Evolutionary conservation across 2,888 invertebrate genomes (phyloP).

Genomic region (Pseudococcus viburni): DNA sequence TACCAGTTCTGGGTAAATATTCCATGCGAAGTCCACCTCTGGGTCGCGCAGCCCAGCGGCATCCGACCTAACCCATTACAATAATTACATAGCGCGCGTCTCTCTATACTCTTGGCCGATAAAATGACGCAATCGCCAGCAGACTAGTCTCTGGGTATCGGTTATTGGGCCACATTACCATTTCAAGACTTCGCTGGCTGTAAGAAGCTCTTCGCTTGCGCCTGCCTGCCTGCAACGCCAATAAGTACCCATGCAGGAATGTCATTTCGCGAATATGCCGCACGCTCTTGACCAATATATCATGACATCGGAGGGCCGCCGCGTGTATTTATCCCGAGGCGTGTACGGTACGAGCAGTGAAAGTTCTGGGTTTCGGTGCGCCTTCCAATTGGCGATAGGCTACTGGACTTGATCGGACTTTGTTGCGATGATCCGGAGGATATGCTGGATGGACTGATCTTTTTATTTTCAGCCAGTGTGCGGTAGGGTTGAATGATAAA

Average conservation of each 20-base stretch:
- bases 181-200: not conserved
- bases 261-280: not conserved
- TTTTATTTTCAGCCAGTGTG: too few species aligned
- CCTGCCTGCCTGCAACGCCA: not conserved
- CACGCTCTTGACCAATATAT: slow-evolving; percentile 61
- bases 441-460: too few species aligned
- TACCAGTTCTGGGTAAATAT: not conserved
- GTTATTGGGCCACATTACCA: slow-evolving; percentile 57
- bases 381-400: not conserved
- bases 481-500: too few species aligned
- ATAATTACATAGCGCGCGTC: slow-evolving; percentile 17
- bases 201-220: not conserved
- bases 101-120: not conserved
- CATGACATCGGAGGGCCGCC: slow-evolving; percentile 3
- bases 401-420: not conserved
- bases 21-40: not conserved
- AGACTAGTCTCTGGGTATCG: slow-evolving; percentile 14
- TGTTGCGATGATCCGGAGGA: too few species aligned
- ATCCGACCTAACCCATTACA: slow-evolving; percentile 21
- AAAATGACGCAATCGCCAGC: not conserved
- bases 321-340: not conserved
- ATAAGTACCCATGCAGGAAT: not conserved
- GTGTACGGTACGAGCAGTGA: not conserved
- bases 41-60: slow-evolving; percentile 6
- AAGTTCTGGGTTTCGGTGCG: not conserved